phyloP scores from a whole-genome alignment of 2,113 vertebrate genomes.

The Craseonycteris thonglongyai region DNA sequence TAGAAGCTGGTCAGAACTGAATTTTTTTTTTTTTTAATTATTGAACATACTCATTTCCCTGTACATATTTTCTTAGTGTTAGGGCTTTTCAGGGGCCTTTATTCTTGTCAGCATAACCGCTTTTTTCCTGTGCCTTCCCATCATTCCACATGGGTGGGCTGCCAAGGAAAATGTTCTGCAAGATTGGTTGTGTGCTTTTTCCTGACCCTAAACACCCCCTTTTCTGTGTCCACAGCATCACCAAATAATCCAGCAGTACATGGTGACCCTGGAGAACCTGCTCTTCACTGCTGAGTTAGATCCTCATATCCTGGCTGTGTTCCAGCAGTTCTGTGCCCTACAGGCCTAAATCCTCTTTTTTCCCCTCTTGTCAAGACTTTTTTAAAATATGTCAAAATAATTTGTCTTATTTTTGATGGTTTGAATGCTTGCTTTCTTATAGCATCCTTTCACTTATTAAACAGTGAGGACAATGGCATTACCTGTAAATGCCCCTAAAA shows the following conservation, averaged over 20 bases:
- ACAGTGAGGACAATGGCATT: neutral
- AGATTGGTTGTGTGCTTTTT: neutral
- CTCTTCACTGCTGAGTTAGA: conserved; percentile 98
- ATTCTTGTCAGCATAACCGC: neutral
- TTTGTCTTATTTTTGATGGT: conserved; percentile 73
- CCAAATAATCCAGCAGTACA: conserved; percentile 97
- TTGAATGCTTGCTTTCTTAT: conserved; percentile 71
- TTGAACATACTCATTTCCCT: neutral
- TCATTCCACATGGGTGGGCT: neutral
- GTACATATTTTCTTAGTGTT: neutral
- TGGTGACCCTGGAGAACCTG: conserved; percentile 97
- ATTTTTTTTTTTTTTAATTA: neutral
- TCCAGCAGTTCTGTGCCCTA: conserved; percentile 98
- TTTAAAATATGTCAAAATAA: conserved; percentile 53
- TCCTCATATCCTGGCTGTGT: conserved; percentile 95
- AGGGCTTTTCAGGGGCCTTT: neutral
- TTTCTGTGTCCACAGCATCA: conserved; percentile 85
- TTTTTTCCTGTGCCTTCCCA: too few relatives aligned
- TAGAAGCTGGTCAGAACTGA: neutral
- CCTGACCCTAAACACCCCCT: neutral
- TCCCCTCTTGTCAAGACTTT: conserved; percentile 8
- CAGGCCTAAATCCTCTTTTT: conserved; percentile 83
- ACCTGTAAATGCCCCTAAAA: conserved; percentile 43
- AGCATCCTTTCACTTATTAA: conserved; percentile 68
- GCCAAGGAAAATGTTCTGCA: neutral